Percentiles rank a stretch among this genome's conserved stretches.
These are phyloP conservation scores for Pituophis catenifer DNA, from an alignment of 2,113 vertebrate species.

Conservation along the genomic window DNA sequence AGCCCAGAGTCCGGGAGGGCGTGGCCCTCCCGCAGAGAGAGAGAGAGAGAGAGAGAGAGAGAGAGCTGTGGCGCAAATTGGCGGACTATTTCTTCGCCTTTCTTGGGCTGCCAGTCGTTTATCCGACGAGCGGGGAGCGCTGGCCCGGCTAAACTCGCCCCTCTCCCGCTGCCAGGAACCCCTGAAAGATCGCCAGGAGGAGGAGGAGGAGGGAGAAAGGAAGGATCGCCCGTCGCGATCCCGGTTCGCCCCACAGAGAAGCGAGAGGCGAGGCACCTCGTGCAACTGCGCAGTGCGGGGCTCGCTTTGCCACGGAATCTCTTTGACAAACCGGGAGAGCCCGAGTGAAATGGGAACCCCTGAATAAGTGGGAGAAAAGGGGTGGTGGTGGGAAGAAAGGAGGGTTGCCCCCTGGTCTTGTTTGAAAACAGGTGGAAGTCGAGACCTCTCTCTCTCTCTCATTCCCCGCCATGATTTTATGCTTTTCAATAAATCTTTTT, in stretches of 20 bases:
- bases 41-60: background rate
- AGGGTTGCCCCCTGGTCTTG: slow-evolving; percentile 67
- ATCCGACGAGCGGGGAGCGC: slow-evolving; percentile 58
- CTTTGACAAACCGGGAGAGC: background rate
- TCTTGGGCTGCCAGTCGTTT: slow-evolving; percentile 60
- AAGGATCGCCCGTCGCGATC: slow-evolving; percentile 22
- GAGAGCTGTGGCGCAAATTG: slow-evolving; percentile 25
- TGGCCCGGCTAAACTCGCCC: slow-evolving; percentile 45
- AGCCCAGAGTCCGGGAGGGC: slow-evolving; percentile 29
- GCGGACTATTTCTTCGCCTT: slow-evolving; percentile 79
- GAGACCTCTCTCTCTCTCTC: slow-evolving; percentile 58
- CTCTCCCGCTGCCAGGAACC: slow-evolving; percentile 44
- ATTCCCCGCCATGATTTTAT: slow-evolving; percentile 87
- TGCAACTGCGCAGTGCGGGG: slow-evolving; percentile 56
- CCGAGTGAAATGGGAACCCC: slow-evolving; percentile 29
- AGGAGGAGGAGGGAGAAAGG: background rate
- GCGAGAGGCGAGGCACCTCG: slow-evolving; percentile 50
- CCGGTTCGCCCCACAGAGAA: slow-evolving; percentile 53
- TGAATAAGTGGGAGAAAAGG: background rate
- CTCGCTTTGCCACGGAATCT: slow-evolving; percentile 45
- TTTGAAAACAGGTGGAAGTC: slow-evolving; percentile 85
- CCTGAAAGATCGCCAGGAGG: slow-evolving; percentile 12
- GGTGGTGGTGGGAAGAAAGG: no score
- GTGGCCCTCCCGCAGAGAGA: slow-evolving; percentile 39
- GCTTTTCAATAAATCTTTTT: slow-evolving; percentile 98